Evolutionary conservation across 2,797 vertebrate species (phyloP), one percentile per base, ranked within the genome.

Genomic region (Notoglanidium macrostoma): DNA sequence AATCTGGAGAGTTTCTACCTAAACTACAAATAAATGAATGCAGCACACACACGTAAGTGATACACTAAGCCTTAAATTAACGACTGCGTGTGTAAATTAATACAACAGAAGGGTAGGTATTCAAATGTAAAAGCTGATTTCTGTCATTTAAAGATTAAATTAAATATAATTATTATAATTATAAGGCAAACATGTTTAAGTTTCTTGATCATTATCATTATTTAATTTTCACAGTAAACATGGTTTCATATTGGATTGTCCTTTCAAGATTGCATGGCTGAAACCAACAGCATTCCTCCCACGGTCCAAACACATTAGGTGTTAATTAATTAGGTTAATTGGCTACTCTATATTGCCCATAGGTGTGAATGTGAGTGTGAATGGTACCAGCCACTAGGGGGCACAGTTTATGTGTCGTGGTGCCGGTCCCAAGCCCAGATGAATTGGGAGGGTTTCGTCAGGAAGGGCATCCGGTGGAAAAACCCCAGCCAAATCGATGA

Each of bases 1-100:
- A n/a, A 81, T 46, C 40, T 80, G 55, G 77, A 61, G 17, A 23
- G 55, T 80, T 80, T 80, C 21, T 59, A 80, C 29, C 17, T 35
- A 23, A 79, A 79, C 23, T 40, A 40, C 54, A 78, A 78, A 74
- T 26, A 74, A 74, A 74, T 49, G 4, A 49, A 74, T 23, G 10
- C 5, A 11, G 44, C 70, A 73, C 40, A 72, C 40, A n/a, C n/a
- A n/a, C n/a, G 4, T 40, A 40, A 40, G 40, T 40, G 40, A 40
- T 40, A 3, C 40, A 72, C 67, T 17, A 17, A 35, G 67, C 14
- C 29, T 74, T 9, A 49, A 74, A 26, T 26, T n/a, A n/a, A 11
- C 4, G 1, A 74, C 5, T 21, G 70, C 26, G 1, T 35, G 29
- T 68, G 29, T 32, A 40, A 9, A 44, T 70, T 19, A 73, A 46